Percentiles rank a stretch among this genome's conserved stretches.
Evolutionary conservation across 1,140 invertebrate genomes (phyloP).

Genomic region (Euura lappo): DNA sequence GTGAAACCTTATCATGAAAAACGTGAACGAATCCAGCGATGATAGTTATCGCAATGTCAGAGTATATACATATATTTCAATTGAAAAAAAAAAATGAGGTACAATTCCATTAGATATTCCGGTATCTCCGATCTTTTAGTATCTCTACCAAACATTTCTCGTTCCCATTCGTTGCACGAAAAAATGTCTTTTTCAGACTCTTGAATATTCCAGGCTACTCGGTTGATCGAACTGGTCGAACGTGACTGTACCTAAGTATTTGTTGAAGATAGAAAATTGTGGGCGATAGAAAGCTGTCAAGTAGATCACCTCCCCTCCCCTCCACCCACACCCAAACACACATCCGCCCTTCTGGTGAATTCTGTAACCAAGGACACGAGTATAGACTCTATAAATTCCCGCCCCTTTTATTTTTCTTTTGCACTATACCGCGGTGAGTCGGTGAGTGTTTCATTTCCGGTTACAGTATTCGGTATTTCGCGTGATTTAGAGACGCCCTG

Average conservation of each 20-base stretch:
- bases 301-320: neutral
- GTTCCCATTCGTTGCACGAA: too few species aligned
- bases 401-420: neutral
- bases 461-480: neutral
- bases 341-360: neutral
- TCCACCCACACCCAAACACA: neutral
- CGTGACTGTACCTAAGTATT: conserved; percentile 1
- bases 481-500: neutral
- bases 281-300: conserved; percentile 1
- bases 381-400: neutral
- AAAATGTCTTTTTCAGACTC: too few species aligned
- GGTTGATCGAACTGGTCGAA: neutral
- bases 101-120: too few species aligned
- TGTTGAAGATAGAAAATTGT: neutral
- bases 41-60: too few species aligned
- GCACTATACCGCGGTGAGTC: neutral
- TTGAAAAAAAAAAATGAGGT: too few species aligned
- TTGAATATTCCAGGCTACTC: too few species aligned
- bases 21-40: too few species aligned
- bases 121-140: too few species aligned
- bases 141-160: too few species aligned
- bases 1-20: too few species aligned
- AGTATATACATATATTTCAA: too few species aligned
- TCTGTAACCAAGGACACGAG: neutral
- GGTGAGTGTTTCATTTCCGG: conserved; percentile 1